Evolutionary conservation across 1,140 invertebrate species (phyloP).

Genomic region (Geopemphigus sp.): DNA sequence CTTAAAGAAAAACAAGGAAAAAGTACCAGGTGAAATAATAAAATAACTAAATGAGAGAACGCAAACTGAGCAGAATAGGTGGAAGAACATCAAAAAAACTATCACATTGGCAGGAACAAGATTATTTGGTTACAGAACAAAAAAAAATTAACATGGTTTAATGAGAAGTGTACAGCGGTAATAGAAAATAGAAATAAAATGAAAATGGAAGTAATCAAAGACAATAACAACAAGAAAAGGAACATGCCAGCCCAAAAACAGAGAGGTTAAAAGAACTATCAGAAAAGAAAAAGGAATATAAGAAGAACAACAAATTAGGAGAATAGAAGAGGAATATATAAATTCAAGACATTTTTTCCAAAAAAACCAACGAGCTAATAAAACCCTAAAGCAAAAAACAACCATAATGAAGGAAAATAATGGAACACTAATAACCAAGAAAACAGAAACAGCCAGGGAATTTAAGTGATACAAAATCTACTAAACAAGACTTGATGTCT

Average conservation of each 20-base stretch:
- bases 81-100: constrained; percentile 25
- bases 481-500: not conserved
- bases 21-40: constrained; percentile 19
- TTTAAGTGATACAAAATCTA: not conserved
- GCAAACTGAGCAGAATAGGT: constrained; percentile 22
- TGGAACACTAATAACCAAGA: too few species aligned
- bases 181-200: constrained; percentile 41
- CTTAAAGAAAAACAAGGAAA: constrained; percentile 24
- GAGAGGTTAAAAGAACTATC: constrained; percentile 15
- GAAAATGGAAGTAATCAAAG: constrained; percentile 20
- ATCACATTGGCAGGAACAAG: constrained; percentile 3
- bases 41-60: constrained; percentile 17
- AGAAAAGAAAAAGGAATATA: constrained; percentile 35
- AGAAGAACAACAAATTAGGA: constrained; percentile 28
- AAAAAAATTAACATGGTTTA: constrained; percentile 50
- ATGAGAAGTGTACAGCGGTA: constrained; percentile 50
- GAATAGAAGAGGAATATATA: constrained; percentile 43
- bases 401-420: too few species aligned
- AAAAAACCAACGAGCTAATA: too few species aligned
- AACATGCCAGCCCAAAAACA: constrained; percentile 5
- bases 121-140: constrained; percentile 28
- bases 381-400: not conserved
- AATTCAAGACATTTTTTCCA: constrained; percentile 5
- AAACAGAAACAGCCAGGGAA: too few species aligned
- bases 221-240: constrained; percentile 26